Percentiles rank a stretch among this genome's conserved stretches.
These are phyloP conservation scores for Beris chalybata DNA, from an alignment of 2,888 invertebrate genomes.

Conservation along the genomic window DNA sequence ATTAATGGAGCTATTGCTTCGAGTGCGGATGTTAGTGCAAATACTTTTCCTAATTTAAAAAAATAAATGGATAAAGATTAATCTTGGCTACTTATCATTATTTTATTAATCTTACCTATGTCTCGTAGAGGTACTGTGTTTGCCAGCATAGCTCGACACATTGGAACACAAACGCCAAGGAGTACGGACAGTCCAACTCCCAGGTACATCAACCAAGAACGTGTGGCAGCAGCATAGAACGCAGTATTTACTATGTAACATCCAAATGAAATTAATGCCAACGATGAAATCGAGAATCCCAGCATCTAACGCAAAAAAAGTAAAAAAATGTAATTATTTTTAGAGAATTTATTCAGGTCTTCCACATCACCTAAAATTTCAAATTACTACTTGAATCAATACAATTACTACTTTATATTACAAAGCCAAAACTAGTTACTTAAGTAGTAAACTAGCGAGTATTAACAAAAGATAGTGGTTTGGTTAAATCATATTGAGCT, in stretches of 20 bases:
- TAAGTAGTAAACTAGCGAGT: too few relatives aligned
- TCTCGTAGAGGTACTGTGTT: constrained; percentile 5
- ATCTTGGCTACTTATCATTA: too few relatives aligned
- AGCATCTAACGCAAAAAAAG: neutral
- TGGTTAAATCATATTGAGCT: too few relatives aligned
- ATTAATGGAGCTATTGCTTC: constrained; percentile 63
- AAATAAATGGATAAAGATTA: neutral
- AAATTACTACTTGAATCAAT: too few relatives aligned
- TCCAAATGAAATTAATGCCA: constrained; percentile 2
- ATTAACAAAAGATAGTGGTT: too few relatives aligned
- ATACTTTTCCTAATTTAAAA: constrained; percentile 59
- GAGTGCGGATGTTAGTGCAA: constrained; percentile 63
- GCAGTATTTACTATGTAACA: neutral
- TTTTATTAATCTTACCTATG: constrained; percentile 2
- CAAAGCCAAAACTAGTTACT: too few relatives aligned
- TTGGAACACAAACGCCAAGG: constrained; percentile 1
- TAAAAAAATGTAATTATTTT: too few relatives aligned
- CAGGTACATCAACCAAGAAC: neutral
- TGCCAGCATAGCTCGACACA: constrained; percentile 3
- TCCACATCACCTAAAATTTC: too few relatives aligned
- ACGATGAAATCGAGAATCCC: neutral
- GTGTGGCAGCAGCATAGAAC: neutral
- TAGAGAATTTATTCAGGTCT: too few relatives aligned
- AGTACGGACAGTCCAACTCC: constrained; percentile 3
- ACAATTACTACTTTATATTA: too few relatives aligned